Evolutionary conservation across 2,113 vertebrate species (phyloP).

Genomic region (Nyctereutes procyonoides): DNA sequence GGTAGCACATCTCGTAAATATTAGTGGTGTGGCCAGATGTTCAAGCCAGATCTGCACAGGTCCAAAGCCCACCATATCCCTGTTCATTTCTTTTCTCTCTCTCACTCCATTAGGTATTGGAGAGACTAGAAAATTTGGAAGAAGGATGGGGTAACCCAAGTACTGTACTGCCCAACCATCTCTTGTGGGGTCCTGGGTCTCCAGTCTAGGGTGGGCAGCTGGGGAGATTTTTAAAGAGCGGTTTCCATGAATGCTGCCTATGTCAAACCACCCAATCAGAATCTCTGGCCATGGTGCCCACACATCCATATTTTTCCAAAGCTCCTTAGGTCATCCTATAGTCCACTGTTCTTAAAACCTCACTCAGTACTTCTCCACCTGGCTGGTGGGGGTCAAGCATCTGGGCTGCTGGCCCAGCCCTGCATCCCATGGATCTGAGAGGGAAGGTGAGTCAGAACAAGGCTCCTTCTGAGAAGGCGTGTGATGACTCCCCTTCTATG

Average conservation of each 20-base stretch:
- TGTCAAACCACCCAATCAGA: neutral
- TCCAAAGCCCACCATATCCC: neutral
- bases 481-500: neutral
- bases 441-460: neutral
- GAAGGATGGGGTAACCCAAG: neutral
- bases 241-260: neutral
- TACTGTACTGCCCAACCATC: fast-evolving
- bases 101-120: neutral
- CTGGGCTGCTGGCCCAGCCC: neutral
- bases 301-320: neutral
- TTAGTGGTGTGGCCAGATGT: neutral
- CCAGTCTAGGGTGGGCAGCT: neutral
- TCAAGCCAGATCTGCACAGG: neutral
- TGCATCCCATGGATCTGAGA: neutral
- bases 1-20: neutral
- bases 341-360: neutral
- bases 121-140: neutral
- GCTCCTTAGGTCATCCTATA: neutral
- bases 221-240: neutral
- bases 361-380: neutral
- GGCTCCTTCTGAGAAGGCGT: neutral
- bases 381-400: neutral
- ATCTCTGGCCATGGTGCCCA: neutral
- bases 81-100: too few relatives aligned
- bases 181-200: neutral